Evolutionary conservation across 2,797 vertebrate species (phyloP).

Genomic region (Sphenodon punctatus): DNA sequence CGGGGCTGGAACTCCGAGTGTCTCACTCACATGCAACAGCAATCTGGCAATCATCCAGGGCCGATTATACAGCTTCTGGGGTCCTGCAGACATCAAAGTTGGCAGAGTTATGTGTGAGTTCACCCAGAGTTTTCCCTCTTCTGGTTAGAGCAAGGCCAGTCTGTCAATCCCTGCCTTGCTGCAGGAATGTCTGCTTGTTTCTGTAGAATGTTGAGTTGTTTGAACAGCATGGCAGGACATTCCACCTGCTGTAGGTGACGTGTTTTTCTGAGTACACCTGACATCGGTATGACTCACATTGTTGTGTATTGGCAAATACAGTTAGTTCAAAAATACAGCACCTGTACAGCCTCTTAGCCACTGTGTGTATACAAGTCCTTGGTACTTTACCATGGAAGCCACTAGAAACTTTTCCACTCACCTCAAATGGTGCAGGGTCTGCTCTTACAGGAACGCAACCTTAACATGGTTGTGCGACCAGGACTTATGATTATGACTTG

Average conservation of each 20-base stretch:
- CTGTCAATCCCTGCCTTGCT: background rate
- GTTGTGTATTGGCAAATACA: background rate
- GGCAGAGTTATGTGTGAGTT: too few species aligned
- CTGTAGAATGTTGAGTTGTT: background rate
- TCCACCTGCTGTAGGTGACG: background rate
- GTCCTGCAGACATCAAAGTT: too few species aligned
- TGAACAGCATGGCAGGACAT: rapidly evolving
- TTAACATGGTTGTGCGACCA: too few species aligned
- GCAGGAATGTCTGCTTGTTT: rapidly evolving
- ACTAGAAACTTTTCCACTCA: background rate
- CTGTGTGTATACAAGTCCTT: too few species aligned
- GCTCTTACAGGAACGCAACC: too few species aligned
- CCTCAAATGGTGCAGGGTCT: background rate
- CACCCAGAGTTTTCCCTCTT: too few species aligned
- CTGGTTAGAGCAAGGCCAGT: rapidly evolving
- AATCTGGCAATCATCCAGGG: too few species aligned
- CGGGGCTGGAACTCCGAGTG: too few species aligned
- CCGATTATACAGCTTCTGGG: too few species aligned
- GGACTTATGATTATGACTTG: too few species aligned
- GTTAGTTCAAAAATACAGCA: background rate
- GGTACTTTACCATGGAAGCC: background rate
- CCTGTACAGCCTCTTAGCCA: background rate
- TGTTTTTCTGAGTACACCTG: background rate
- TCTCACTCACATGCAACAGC: too few species aligned
- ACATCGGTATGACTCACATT: background rate